phyloP scores from a whole-genome alignment of 2,888 invertebrate species.

The Synergus itoensis region DNA sequence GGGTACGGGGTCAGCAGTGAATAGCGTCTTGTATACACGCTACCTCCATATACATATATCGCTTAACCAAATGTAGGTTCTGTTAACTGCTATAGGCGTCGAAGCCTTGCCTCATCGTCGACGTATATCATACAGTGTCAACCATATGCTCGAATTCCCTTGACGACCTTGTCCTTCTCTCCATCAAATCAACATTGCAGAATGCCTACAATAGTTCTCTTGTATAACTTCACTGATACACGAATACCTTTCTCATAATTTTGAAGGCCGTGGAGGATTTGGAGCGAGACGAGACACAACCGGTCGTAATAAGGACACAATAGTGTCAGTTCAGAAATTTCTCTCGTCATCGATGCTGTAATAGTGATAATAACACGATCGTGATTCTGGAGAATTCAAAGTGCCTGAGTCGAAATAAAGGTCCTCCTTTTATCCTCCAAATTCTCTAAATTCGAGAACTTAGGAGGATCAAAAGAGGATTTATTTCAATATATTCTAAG shows the following conservation, averaged over 20 bases:
- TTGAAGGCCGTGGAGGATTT: conserved; percentile 6
- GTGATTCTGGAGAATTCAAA: neutral
- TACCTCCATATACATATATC: conserved; percentile 48
- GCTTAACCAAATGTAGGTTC: conserved; percentile 56
- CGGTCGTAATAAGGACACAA: neutral
- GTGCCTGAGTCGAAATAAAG: too few relatives aligned
- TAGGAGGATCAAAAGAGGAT: too few relatives aligned
- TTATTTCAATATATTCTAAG: too few relatives aligned
- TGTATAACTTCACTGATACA: conserved; percentile 47
- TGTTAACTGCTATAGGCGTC: conserved; percentile 63
- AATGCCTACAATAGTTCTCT: neutral
- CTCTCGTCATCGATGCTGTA: neutral
- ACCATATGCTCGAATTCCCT: conserved; percentile 59
- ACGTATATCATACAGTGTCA: conserved; percentile 51
- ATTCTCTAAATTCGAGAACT: too few relatives aligned
- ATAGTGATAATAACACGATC: neutral
- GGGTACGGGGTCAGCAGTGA: conserved; percentile 60
- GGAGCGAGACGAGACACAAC: neutral
- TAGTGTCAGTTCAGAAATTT: neutral
- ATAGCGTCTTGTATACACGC: conserved; percentile 57
- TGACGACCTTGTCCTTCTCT: conserved; percentile 58
- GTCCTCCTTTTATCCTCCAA: too few relatives aligned
- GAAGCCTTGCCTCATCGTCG: conserved; percentile 56
- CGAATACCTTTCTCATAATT: neutral
- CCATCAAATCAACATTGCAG: conserved; percentile 15